A percentile compares a stretch with the other conserved stretches of the same genome.
Evolutionary conservation across 2,113 vertebrate genomes (phyloP).

Genomic region (Plectropomus leopardus): DNA sequence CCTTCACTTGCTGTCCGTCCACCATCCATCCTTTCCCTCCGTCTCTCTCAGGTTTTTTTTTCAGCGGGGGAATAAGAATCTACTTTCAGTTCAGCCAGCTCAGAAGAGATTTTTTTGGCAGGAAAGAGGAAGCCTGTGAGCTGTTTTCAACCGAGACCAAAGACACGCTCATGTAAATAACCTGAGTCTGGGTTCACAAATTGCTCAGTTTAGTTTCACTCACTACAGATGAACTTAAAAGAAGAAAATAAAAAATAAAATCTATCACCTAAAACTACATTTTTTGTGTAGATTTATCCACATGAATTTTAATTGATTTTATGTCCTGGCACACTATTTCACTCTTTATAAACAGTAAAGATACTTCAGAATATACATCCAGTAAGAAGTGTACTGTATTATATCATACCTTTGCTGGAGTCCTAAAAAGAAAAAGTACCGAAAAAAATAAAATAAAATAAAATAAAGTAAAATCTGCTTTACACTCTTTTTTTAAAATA

Average conservation of each 20-base stretch:
- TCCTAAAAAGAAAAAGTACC: no score
- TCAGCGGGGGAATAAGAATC: not conserved
- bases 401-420: not conserved
- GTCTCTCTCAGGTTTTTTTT: not conserved
- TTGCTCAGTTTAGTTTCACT: not conserved
- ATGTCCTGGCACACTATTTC: no score
- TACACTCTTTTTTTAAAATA: not conserved
- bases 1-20: not conserved
- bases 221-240: not conserved
- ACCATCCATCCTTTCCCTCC: not conserved
- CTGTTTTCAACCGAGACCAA: not conserved
- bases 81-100: constrained; percentile 34
- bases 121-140: not conserved
- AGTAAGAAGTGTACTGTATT: no score
- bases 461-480: no score
- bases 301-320: no score
- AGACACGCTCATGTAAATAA: not conserved
- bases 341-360: no score
- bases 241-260: not conserved
- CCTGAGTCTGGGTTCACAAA: not conserved
- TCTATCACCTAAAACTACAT: no score
- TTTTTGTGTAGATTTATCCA: no score
- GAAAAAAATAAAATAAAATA: no score
- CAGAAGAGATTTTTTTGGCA: not conserved
- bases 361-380: no score